Base-by-base conservation (phyloP, 1,140 invertebrate species). In the Bombus polaris region DNA sequence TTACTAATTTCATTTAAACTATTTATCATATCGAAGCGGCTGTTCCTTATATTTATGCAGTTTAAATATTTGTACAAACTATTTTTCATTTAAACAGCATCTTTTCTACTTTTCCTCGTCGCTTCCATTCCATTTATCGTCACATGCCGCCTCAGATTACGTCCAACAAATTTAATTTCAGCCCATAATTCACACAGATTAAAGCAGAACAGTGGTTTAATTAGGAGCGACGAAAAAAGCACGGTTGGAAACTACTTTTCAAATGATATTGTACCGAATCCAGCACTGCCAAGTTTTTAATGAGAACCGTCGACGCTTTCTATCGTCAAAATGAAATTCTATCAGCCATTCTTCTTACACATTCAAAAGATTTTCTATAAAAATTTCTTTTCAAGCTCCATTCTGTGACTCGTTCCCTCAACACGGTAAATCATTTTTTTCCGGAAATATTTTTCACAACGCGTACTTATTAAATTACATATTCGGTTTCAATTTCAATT, bases 131-230 rank as follows among this genome's bases (percentile, higher is more conserved):
- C 70, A 72, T 42, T 42, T 42, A 42, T 72, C 70, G 70, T 42
- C 37, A 42, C 37, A 42, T 25, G 35, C 39, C 39, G 28, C 25
- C 10, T n/a, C 28, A 8, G 39, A 72, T n/a, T 72, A 42, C 25
- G 18, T 72, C 12, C 70, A 72, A 72, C 70, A n/a, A 72, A 72
- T 72, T 72, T 42, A 42, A 72, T 72, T 28, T 42, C 39, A 8
- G 39, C 4, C 39, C 70, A 72, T 72, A 72, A 72, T 32, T 72
- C 39, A 42, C 25, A 72, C 18, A 72, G 70, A 72, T 72, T 72
- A 37, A 42, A 72, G 39, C 70, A 42, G 37, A 72, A 72, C 70
- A n/a, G 70, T n/a, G 39, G 70, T 72, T 72, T 72, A 72, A 72
- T 72, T 72, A 42, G 70, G 39, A 42, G 37, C 70, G 39, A 25